Percentiles rank a stretch among this genome's conserved stretches.
Evolutionary conservation across 2,113 vertebrate species (phyloP).

Genomic region (Lipophrys pholis): DNA sequence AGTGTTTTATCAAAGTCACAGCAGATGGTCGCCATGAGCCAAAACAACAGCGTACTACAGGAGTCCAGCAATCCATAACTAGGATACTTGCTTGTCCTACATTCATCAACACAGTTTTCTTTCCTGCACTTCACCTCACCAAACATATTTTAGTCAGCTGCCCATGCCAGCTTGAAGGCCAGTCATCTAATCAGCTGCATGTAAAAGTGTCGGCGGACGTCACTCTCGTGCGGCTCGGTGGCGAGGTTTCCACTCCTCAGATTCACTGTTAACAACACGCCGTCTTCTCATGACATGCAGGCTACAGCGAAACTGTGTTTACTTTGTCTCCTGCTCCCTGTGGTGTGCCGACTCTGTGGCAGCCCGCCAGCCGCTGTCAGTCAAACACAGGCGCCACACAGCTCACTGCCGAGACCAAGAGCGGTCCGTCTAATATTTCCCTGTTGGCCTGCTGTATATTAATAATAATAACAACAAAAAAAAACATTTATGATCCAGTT

Average conservation of each 20-base stretch:
- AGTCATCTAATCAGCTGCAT: slow-evolving; percentile 20
- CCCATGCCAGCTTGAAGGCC: neutral
- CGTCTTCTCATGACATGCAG: slow-evolving; percentile 3
- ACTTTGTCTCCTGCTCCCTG: slow-evolving; percentile 1
- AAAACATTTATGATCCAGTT: neutral
- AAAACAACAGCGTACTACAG: neutral
- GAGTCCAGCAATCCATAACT: too few relatives aligned
- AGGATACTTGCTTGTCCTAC: neutral
- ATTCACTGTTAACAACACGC: neutral
- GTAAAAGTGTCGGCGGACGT: slow-evolving; percentile 6
- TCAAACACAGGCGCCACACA: neutral
- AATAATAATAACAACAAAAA: neutral
- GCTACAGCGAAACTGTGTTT: slow-evolving; percentile 6
- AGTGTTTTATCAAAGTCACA: neutral
- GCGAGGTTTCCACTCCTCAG: slow-evolving; percentile 1
- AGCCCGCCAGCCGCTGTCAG: slow-evolving; percentile 8
- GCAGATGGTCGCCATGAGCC: neutral
- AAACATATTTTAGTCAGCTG: neutral
- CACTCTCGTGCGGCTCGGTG: neutral
- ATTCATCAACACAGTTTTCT: neutral
- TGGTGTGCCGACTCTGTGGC: neutral
- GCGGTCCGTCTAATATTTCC: neutral
- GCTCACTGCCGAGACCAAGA: neutral
- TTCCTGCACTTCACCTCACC: neutral
- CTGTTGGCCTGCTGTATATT: neutral